These are phyloP conservation scores for Aporophyla nigra DNA, from an alignment of 2,888 invertebrate genomes.

Conservation along the genomic window DNA sequence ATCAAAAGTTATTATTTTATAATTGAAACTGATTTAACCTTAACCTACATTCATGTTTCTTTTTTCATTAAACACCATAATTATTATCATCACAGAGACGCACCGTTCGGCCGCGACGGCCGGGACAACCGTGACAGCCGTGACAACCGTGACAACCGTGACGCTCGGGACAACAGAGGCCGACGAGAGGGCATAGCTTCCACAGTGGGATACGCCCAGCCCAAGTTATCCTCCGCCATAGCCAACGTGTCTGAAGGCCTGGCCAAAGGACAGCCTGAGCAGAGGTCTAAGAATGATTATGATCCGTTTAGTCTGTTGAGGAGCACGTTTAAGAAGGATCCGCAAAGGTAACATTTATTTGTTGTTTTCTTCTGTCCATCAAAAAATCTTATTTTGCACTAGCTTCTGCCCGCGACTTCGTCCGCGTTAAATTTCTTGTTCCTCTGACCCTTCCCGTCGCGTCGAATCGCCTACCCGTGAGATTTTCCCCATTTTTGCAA, in stretches of 20 bases:
- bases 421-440: no score
- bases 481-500: no score
- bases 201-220: conserved; percentile 70
- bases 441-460: no score
- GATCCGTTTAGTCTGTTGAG: conserved; percentile 84
- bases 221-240: conserved; percentile 74
- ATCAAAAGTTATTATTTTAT: neutral
- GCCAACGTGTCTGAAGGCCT: conserved; percentile 67
- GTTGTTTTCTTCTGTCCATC: neutral
- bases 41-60: neutral
- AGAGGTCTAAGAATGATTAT: conserved; percentile 72
- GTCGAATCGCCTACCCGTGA: no score
- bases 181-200: conserved; percentile 77
- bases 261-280: conserved; percentile 44
- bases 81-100: conserved; percentile 47
- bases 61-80: neutral
- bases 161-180: conserved; percentile 47
- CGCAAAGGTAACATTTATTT: conserved; percentile 55
- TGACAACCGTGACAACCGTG: conserved; percentile 64
- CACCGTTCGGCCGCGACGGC: conserved; percentile 38
- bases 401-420: no score
- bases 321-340: conserved; percentile 80
- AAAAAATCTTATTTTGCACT: neutral
- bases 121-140: conserved; percentile 69
- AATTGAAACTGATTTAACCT: neutral